Percentiles rank a stretch among this genome's conserved stretches.
phyloP scores from a whole-genome alignment of 2,888 invertebrate species.

The Thecophora atra region DNA sequence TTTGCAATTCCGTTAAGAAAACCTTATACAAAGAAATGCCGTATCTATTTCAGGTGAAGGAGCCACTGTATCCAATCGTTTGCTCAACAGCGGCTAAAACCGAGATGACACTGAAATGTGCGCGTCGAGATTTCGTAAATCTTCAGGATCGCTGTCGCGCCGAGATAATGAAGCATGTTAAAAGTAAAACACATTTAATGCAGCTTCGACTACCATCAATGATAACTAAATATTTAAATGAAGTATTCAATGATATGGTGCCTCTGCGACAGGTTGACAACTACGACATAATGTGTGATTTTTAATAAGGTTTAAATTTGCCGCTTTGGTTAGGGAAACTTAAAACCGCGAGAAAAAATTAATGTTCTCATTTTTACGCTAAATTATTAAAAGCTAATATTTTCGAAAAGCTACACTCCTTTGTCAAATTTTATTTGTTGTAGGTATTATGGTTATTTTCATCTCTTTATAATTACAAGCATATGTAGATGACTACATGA shows the following conservation, averaged over 20 bases:
- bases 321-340: too few species aligned
- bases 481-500: background rate
- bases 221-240: slow-evolving; percentile 70
- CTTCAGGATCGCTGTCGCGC: slow-evolving; percentile 76
- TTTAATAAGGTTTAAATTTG: slow-evolving; percentile 41
- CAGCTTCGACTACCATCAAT: slow-evolving; percentile 70
- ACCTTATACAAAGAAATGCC: too few species aligned
- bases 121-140: slow-evolving; percentile 72
- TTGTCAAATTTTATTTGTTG: too few species aligned
- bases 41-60: slow-evolving; percentile 63
- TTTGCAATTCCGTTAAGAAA: too few species aligned
- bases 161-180: slow-evolving; percentile 70
- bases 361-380: too few species aligned
- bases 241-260: slow-evolving; percentile 67
- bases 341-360: too few species aligned
- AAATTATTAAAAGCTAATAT: too few species aligned
- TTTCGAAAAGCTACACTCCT: too few species aligned
- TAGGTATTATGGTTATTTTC: background rate
- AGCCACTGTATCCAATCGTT: slow-evolving; percentile 75
- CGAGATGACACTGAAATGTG: slow-evolving; percentile 73
- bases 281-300: slow-evolving; percentile 63
- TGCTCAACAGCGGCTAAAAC: slow-evolving; percentile 81
- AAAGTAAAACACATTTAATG: slow-evolving; percentile 68
- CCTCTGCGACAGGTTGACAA: slow-evolving; percentile 64
- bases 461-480: background rate